Percentiles rank a stretch among this genome's conserved stretches.
phyloP scores from a whole-genome alignment of 2,888 invertebrate species.

The Neoscelio sp. region DNA sequence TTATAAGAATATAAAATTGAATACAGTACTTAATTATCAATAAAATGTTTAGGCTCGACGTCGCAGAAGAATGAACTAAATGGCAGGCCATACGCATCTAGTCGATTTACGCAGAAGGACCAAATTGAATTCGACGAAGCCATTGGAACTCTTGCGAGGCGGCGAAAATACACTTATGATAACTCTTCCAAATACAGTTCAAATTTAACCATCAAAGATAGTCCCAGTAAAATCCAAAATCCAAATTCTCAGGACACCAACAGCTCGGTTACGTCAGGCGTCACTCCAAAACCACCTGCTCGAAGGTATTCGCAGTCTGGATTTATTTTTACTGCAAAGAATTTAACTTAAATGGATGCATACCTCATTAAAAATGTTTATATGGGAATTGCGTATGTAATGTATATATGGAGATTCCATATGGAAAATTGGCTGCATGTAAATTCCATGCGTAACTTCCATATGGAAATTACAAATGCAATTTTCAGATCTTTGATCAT shows the following conservation, averaged over 20 bases:
- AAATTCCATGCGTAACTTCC: no score
- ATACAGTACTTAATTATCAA: background rate
- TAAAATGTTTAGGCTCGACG: constrained; percentile 74
- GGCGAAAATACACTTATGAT: constrained; percentile 79
- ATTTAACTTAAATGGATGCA: no score
- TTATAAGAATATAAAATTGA: constrained; percentile 4
- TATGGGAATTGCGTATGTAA: no score
- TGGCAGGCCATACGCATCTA: constrained; percentile 71
- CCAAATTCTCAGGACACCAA: constrained; percentile 77
- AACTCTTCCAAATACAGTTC: constrained; percentile 74
- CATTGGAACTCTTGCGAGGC: constrained; percentile 77
- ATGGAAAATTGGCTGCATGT: no score
- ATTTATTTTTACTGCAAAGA: no score
- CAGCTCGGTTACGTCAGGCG: constrained; percentile 74
- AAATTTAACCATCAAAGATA: constrained; percentile 77
- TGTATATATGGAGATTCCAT: no score
- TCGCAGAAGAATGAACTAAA: constrained; percentile 73
- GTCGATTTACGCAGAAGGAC: constrained; percentile 73
- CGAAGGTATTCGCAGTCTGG: no score
- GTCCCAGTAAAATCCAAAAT: constrained; percentile 76
- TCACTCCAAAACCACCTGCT: constrained; percentile 79
- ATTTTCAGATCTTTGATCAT: no score
- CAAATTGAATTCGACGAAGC: constrained; percentile 80
- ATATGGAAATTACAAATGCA: no score
- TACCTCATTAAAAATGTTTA: no score